Evolutionary conservation across 2,113 vertebrate genomes (phyloP).

Genomic region (Neolamprologus caudopunctatus): DNA sequence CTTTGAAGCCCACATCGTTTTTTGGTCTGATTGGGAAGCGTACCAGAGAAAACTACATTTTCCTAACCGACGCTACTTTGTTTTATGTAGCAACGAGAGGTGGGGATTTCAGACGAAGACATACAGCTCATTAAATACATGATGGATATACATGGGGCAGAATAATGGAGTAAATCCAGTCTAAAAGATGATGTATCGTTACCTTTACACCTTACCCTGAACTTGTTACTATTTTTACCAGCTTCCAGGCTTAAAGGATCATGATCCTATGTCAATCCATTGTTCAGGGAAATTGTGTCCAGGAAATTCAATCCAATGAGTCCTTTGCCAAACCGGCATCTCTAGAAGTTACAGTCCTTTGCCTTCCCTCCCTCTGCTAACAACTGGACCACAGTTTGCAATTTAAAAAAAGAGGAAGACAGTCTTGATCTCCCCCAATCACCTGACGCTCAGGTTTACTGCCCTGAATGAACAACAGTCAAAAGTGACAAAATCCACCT

Average conservation of each 20-base stretch:
- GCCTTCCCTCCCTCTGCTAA: background rate
- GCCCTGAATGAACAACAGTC: background rate
- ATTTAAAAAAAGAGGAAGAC: background rate
- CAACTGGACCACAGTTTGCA: background rate
- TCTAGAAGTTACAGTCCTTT: background rate
- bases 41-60: background rate
- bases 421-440: background rate
- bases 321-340: background rate
- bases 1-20: background rate
- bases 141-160: background rate
- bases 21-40: background rate
- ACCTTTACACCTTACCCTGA: background rate
- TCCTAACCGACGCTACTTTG: background rate
- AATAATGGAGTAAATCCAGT: background rate
- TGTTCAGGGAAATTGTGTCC: background rate
- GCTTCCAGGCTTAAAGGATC: background rate
- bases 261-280: background rate
- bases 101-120: background rate
- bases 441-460: background rate
- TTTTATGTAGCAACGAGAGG: fast-evolving
- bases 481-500: background rate
- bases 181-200: background rate
- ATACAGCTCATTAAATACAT: background rate
- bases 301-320: background rate
- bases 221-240: background rate